Percentiles rank a stretch among this genome's conserved stretches.
Evolutionary conservation across 2,888 invertebrate genomes (phyloP).

Genomic region (Trypoxylon attenuatum): DNA sequence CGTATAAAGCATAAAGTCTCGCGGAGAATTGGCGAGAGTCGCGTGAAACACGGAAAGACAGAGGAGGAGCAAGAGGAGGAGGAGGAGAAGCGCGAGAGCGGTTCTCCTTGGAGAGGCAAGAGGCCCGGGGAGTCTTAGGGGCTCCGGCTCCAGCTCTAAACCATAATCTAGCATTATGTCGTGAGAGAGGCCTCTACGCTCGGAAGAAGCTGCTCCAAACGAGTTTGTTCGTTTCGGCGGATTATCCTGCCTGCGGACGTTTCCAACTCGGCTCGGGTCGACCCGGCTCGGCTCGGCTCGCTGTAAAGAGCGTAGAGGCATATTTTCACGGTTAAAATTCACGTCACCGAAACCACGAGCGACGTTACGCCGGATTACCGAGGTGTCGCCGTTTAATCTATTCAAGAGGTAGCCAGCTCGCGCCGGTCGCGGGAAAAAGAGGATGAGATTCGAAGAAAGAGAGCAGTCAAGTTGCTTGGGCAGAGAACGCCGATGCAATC

Average conservation of each 20-base stretch:
- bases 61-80: not conserved
- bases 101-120: not conserved
- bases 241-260: no score
- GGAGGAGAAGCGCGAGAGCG: not conserved
- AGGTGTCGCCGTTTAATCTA: slow-evolving; percentile 54
- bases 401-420: slow-evolving; percentile 49
- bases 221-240: slow-evolving; percentile 61
- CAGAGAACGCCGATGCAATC: slow-evolving; percentile 40
- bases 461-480: no score
- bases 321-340: slow-evolving; percentile 59
- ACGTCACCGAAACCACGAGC: slow-evolving; percentile 46
- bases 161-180: slow-evolving; percentile 62
- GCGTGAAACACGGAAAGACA: not conserved
- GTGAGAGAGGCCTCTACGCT: slow-evolving; percentile 55
- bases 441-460: no score
- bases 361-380: slow-evolving; percentile 51
- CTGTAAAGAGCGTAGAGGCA: slow-evolving; percentile 52
- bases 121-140: no score
- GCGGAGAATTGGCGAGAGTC: slow-evolving; percentile 1
- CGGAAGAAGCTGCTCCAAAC: slow-evolving; percentile 52
- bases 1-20: slow-evolving; percentile 16
- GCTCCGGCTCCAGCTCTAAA: slow-evolving; percentile 49
- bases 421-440: no score
- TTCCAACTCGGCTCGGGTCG: slow-evolving; percentile 41
- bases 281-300: slow-evolving; percentile 41